Base-by-base conservation (phyloP, 1,140 invertebrate genomes). In the Drosophila pseudoobscura region DNA sequence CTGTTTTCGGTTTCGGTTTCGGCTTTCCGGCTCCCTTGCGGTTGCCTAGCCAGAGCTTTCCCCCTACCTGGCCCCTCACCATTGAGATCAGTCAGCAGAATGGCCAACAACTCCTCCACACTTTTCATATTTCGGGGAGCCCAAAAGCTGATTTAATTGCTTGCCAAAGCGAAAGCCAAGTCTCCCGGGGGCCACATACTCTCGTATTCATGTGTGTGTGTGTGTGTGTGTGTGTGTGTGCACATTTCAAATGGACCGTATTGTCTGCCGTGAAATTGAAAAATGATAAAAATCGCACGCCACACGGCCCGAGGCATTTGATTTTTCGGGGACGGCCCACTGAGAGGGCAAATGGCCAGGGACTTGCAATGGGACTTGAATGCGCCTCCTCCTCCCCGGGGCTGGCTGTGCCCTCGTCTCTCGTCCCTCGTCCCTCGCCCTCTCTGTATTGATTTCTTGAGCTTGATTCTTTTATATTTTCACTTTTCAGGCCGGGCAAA, bases 221-320 rank as follows among this genome's bases (percentile, higher is more conserved):
- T 45, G 51, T 56, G 43, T 68, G 59, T 51, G 59, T 15, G 15
- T 15, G 15, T 15, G 15, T 15, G 15, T 15, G 15, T 15, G 15
- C 56, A 63, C 57, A 65, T 74, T 69, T 55, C 49, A 78, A 61
- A 71, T 60, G 73, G 46, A 70, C 69, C 62, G 80, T 75, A 88
- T 87, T 87, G 82, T 87, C 82, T 88, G 82, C 82, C 75, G 83
- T 88, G 83, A 87, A 87, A 87, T 87, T 88, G 83, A 87, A 87
- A 87, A 87, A 83, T 88, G 78, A 88, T 88, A 82, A 79, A 82
- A 87, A 88, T 83, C 78, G 75, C 57, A 72, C 44, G 64, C 73
- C 78, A 75, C 54, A 65, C 11, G 35, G 35, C 35, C 35, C 35
- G 5, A 75, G 74, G 77, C 78, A 75, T 68, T 79, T 75, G 45